These are phyloP conservation scores for Daktulosphaira vitifoliae DNA, from an alignment of 1,140 invertebrate species.

Conservation along the genomic window DNA sequence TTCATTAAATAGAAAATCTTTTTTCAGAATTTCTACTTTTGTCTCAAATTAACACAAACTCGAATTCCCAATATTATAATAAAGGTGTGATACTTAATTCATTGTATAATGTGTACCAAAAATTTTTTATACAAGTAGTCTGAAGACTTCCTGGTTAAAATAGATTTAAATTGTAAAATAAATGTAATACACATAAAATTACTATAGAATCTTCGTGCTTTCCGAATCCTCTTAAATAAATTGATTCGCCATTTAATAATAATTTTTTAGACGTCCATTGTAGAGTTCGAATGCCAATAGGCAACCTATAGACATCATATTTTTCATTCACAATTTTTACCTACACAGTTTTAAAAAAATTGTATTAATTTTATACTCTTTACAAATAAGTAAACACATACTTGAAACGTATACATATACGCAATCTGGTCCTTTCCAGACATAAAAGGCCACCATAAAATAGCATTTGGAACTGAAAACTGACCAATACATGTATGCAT, in stretches of 20 bases:
- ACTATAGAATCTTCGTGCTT: slow-evolving; percentile 91
- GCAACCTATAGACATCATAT: slow-evolving; percentile 70
- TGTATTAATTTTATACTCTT: too few relatives aligned
- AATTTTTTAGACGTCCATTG: slow-evolving; percentile 67
- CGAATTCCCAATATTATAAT: too few relatives aligned
- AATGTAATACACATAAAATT: too few relatives aligned
- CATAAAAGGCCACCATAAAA: slow-evolving; percentile 20
- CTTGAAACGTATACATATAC: slow-evolving; percentile 17
- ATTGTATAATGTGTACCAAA: too few relatives aligned
- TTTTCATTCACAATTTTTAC: neutral
- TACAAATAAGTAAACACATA: too few relatives aligned
- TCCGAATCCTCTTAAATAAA: slow-evolving; percentile 88
- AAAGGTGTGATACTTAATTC: too few relatives aligned
- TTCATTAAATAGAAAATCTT: too few relatives aligned
- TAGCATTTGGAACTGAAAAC: slow-evolving; percentile 1
- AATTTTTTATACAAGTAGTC: too few relatives aligned
- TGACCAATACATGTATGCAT: slow-evolving; percentile 1
- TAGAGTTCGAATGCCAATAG: slow-evolving; percentile 77
- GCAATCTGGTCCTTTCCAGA: slow-evolving; percentile 15
- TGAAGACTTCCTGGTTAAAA: too few relatives aligned
- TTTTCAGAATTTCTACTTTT: too few relatives aligned
- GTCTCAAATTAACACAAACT: too few relatives aligned
- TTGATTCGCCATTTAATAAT: slow-evolving; percentile 69
- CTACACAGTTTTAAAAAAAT: neutral
- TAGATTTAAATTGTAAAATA: too few relatives aligned